These are phyloP conservation scores for Catostylus mosaicus DNA, from an alignment of 30 jellyfish, hydroid and myxozoan species.

Conservation along the genomic window DNA sequence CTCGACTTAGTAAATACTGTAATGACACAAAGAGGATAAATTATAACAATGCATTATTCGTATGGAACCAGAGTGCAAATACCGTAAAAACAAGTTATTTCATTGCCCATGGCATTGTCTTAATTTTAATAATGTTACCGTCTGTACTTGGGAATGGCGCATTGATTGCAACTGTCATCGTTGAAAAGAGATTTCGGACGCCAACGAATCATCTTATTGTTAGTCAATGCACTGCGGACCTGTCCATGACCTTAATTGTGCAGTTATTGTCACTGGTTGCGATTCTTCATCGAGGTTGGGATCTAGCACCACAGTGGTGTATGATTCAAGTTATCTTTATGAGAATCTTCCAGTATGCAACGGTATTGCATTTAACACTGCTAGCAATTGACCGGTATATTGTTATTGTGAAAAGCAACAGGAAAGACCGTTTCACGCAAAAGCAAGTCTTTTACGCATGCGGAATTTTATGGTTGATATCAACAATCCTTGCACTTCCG, in stretches of 20 bases:
- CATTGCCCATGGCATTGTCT: conserved; percentile 12
- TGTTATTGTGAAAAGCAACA: conserved; percentile 54
- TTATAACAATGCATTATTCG: neutral
- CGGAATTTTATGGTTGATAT: conserved; percentile 38
- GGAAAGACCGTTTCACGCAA: conserved; percentile 28
- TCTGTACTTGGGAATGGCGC: conserved; percentile 66
- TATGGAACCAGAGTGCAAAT: conserved; percentile 39
- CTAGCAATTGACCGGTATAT: conserved; percentile 64
- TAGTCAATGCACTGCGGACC: conserved; percentile 69
- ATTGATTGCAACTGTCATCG: conserved; percentile 36
- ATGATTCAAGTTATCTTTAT: conserved; percentile 28
- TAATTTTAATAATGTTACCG: conserved; percentile 42
- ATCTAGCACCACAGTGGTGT: conserved; percentile 33
- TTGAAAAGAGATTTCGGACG: conserved; percentile 62
- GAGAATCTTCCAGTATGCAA: conserved; percentile 32
- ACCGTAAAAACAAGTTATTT: neutral
- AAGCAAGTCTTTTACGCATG: conserved; percentile 8
- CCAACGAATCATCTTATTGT: conserved; percentile 58
- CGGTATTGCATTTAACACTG: conserved; percentile 42
- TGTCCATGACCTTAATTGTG: conserved; percentile 47
- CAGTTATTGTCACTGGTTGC: conserved; percentile 26
- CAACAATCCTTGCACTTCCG: conserved; percentile 32
- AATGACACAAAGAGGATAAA: conserved; percentile 1
- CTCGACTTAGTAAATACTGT: conserved; percentile 31
- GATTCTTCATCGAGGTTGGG: conserved; percentile 31